These are phyloP conservation scores for Gallinago stenura DNA, from an alignment of 2,797 vertebrate genomes.

Conservation along the genomic window DNA sequence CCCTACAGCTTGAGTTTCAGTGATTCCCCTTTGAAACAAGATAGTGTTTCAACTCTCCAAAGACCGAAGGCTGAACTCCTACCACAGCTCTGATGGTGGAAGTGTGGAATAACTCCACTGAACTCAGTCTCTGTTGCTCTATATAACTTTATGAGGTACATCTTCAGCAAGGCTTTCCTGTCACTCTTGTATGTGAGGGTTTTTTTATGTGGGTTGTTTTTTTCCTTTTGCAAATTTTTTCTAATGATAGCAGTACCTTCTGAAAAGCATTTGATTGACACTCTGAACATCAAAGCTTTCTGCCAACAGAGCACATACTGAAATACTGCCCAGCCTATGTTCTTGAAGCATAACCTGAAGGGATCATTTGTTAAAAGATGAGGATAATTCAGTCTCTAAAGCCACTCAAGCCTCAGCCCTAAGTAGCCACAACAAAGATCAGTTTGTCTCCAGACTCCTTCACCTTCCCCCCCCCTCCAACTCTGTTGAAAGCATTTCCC, in stretches of 20 bases:
- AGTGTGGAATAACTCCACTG: background rate
- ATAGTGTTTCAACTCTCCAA: background rate
- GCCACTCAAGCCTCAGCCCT: background rate
- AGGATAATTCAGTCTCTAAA: background rate
- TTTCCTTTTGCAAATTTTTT: background rate
- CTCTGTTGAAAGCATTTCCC: background rate
- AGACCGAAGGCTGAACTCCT: constrained; percentile 3
- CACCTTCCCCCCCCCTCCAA: background rate
- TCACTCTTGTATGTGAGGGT: background rate
- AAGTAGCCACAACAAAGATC: background rate
- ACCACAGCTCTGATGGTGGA: background rate
- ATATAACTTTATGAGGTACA: background rate
- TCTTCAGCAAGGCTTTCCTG: background rate
- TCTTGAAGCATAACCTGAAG: constrained; percentile 15
- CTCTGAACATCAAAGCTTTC: background rate
- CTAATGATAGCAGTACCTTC: background rate
- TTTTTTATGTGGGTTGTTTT: background rate
- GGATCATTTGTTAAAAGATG: background rate
- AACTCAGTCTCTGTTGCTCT: background rate
- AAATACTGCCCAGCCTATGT: background rate
- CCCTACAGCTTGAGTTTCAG: background rate
- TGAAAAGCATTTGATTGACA: background rate
- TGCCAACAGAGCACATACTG: background rate
- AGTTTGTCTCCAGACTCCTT: background rate
- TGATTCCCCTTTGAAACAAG: constrained; percentile 23